These are phyloP conservation scores for Scaptomyza flava DNA, from an alignment of 2,888 invertebrate genomes.

Conservation along the genomic window DNA sequence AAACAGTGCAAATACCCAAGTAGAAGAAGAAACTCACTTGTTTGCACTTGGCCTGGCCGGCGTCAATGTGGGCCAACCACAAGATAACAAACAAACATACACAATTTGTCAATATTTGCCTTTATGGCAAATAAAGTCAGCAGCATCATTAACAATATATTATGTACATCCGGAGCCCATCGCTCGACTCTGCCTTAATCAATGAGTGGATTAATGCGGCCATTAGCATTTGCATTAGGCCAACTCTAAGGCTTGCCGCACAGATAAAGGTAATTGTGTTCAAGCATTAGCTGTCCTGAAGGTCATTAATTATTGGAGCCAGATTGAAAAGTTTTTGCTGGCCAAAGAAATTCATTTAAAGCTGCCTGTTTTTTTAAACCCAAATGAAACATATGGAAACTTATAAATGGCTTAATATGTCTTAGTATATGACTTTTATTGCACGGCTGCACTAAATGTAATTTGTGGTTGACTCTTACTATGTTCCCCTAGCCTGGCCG, in stretches of 20 bases:
- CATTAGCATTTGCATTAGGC: conserved; percentile 22
- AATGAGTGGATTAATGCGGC: conserved; percentile 40
- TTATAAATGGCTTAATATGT: conserved; percentile 9
- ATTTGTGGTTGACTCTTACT: conserved; percentile 9
- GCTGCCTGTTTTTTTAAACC: no score
- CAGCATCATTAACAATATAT: conserved; percentile 32
- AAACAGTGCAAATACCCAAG: conserved; percentile 40
- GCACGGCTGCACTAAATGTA: background rate
- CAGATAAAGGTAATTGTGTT: conserved; percentile 49
- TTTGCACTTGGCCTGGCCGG: conserved; percentile 44
- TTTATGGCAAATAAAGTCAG: conserved; percentile 29
- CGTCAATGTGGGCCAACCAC: conserved; percentile 51
- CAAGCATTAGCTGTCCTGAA: conserved; percentile 4
- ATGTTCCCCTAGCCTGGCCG: conserved; percentile 1
- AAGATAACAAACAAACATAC: conserved; percentile 19
- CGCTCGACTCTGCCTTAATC: conserved; percentile 4
- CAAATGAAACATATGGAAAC: background rate
- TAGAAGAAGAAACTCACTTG: conserved; percentile 35
- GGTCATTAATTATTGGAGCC: conserved; percentile 43
- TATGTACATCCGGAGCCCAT: background rate
- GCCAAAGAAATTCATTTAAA: background rate
- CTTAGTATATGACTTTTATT: conserved; percentile 37
- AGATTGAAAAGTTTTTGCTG: background rate
- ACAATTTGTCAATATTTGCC: conserved; percentile 52
- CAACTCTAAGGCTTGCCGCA: conserved; percentile 37